Conservation (phyloP, 2,797 vertebrate genomes). For the Otus scops region DNA sequence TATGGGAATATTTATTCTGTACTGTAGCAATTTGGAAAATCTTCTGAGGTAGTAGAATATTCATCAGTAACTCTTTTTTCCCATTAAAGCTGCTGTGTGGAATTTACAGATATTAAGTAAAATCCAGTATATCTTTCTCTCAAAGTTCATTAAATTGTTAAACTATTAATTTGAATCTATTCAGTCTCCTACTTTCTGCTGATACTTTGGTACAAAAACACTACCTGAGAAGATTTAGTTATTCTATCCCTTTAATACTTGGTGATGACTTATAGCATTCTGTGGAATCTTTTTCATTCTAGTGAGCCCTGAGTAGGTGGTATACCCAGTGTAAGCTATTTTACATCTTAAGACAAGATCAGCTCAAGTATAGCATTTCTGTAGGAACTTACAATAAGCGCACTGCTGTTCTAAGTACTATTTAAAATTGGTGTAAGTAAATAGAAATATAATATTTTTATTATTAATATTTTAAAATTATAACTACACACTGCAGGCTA, state of each 20-base stretch:
- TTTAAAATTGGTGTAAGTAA: neutral
- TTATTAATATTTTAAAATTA: neutral
- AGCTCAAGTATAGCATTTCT: neutral
- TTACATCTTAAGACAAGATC: neutral
- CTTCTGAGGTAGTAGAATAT: neutral
- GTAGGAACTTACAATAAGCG: neutral
- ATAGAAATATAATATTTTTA: neutral
- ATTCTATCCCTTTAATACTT: neutral
- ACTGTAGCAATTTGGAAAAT: neutral
- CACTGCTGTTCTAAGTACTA: neutral
- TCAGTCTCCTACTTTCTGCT: neutral
- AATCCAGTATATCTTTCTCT: neutral
- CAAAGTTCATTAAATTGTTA: neutral
- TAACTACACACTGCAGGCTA: neutral
- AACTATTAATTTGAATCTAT: neutral
- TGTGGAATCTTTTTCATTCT: neutral
- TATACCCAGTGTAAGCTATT: neutral
- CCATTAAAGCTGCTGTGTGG: neutral
- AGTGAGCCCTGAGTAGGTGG: neutral
- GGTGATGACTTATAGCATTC: neutral
- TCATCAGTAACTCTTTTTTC: neutral
- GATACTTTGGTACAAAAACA: neutral
- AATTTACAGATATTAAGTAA: neutral
- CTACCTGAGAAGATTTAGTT: rapidly evolving
- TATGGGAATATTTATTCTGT: neutral